phyloP scores from a whole-genome alignment of 1,140 invertebrate species.

The Telenomus remus region DNA sequence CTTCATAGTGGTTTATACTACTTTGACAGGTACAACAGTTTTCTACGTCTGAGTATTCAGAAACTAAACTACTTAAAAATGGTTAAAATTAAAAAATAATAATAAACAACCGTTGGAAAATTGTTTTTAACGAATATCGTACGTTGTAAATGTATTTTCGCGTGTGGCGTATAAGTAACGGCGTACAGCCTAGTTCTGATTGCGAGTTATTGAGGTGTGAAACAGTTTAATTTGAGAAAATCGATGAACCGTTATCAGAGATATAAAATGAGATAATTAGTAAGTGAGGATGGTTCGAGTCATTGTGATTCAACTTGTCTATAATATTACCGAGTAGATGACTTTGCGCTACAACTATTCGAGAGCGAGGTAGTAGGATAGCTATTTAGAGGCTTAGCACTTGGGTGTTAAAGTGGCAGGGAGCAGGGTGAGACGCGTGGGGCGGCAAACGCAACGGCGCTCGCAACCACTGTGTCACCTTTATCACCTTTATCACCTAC shows the following conservation, averaged over 20 bases:
- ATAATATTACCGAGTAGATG: constrained; percentile 49
- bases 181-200: not conserved
- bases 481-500: constrained; percentile 76
- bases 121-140: not conserved
- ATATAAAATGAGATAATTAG: constrained; percentile 15
- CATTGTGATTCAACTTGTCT: constrained; percentile 54
- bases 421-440: constrained; percentile 34
- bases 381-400: constrained; percentile 74
- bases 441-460: constrained; percentile 46
- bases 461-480: constrained; percentile 70
- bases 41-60: no score
- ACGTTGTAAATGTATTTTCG: not conserved
- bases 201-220: constrained; percentile 5
- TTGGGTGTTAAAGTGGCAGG: constrained; percentile 60
- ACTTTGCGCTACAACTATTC: constrained; percentile 46
- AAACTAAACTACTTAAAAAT: no score
- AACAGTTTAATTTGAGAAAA: constrained; percentile 7
- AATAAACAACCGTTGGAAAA: no score
- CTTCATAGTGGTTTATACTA: no score
- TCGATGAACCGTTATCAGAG: constrained; percentile 10
- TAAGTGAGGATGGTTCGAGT: constrained; percentile 35
- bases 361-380: constrained; percentile 59
- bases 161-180: not conserved
- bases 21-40: no score
- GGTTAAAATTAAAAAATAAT: no score